Conservation (phyloP, 2,888 invertebrate species). For the Caenorhabditis sp. region DNA sequence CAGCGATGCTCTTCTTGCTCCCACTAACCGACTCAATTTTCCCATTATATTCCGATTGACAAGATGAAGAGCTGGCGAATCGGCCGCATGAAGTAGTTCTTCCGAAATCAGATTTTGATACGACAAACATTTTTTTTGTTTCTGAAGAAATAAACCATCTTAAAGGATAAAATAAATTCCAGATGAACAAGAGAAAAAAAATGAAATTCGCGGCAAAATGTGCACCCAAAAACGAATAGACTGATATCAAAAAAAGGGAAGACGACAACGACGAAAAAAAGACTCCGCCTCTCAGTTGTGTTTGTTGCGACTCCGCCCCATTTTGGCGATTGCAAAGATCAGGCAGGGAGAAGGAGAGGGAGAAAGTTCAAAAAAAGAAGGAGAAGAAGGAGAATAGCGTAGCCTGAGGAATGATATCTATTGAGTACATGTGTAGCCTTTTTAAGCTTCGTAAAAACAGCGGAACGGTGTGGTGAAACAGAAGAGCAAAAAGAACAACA, state of each 20-base stretch:
- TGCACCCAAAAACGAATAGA: neutral
- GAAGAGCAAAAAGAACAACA: too few species aligned
- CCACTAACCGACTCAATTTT: slow-evolving; percentile 2
- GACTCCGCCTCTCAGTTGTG: neutral
- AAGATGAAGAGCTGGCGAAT: slow-evolving; percentile 28
- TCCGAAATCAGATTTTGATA: slow-evolving; percentile 19
- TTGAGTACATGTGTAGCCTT: too few species aligned
- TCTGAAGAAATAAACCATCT: too few species aligned
- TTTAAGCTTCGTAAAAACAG: too few species aligned
- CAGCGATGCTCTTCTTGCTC: slow-evolving; percentile 22
- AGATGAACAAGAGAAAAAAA: neutral
- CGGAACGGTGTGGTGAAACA: too few species aligned
- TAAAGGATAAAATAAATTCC: neutral
- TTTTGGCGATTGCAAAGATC: neutral
- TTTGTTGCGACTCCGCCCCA: neutral
- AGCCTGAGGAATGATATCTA: too few species aligned
- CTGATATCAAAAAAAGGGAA: neutral
- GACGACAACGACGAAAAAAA: neutral
- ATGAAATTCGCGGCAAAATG: neutral
- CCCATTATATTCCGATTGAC: slow-evolving; percentile 35
- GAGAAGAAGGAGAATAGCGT: too few species aligned
- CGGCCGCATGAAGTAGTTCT: slow-evolving; percentile 11
- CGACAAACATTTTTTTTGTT: slow-evolving; percentile 25
- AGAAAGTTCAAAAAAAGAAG: neutral
- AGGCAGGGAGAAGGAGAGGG: neutral